Percentiles rank a stretch among this genome's conserved stretches.
These are phyloP conservation scores for Phaethornis superciliosus DNA, from an alignment of 2,113 vertebrate species.

Conservation along the genomic window DNA sequence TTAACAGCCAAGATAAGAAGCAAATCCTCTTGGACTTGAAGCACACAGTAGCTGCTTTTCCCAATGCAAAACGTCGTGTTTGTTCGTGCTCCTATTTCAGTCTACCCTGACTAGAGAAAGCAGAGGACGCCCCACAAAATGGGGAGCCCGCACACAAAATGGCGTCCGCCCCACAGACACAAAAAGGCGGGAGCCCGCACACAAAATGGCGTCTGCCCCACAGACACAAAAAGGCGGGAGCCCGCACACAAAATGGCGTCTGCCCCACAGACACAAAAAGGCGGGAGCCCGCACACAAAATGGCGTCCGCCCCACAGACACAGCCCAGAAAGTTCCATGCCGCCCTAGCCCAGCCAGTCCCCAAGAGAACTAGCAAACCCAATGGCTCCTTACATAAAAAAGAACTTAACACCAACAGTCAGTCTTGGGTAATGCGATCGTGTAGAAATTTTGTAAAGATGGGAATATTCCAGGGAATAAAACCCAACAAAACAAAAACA, in stretches of 20 bases:
- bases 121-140: too few relatives aligned
- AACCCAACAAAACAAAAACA: neutral
- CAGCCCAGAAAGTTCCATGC: neutral
- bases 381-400: fast-evolving
- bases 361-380: fast-evolving
- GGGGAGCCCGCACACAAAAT: too few relatives aligned
- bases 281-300: too few relatives aligned
- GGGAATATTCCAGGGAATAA: fast-evolving
- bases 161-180: fast-evolving
- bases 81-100: neutral
- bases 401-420: fast-evolving
- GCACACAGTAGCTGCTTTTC: fast-evolving
- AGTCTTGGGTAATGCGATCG: fast-evolving
- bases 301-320: neutral
- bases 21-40: neutral
- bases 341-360: too few relatives aligned
- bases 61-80: fast-evolving
- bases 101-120: fast-evolving
- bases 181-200: too few relatives aligned
- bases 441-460: fast-evolving
- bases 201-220: fast-evolving
- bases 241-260: too few relatives aligned
- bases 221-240: too few relatives aligned
- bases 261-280: neutral
- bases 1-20: neutral